These are phyloP conservation scores for Lutraria lutraria DNA, from an alignment of 2,888 invertebrate genomes.

Conservation along the genomic window DNA sequence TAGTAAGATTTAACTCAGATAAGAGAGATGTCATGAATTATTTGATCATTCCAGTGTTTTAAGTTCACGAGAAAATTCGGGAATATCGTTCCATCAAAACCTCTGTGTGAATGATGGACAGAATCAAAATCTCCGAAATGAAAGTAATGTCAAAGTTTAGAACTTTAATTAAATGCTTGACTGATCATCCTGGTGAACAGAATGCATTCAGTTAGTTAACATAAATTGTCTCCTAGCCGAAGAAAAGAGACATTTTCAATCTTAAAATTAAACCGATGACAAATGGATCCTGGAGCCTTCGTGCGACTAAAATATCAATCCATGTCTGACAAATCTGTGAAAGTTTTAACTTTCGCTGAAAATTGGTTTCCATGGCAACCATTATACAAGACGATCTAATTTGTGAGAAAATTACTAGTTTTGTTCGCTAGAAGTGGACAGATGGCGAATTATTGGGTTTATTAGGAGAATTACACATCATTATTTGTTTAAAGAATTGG, in stretches of 20 bases:
- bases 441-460: conserved; percentile 43
- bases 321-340: conserved; percentile 29
- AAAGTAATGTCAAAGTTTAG: conserved; percentile 21
- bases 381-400: conserved; percentile 40
- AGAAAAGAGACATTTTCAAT: conserved; percentile 48
- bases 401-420: conserved; percentile 53
- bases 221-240: not conserved
- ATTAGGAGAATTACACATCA: conserved; percentile 52
- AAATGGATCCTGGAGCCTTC: conserved; percentile 32
- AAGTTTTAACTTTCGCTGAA: conserved; percentile 38
- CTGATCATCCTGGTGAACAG: not conserved
- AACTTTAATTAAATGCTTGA: conserved; percentile 24
- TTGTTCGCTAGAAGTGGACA: conserved; percentile 43
- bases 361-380: conserved; percentile 30
- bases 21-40: not conserved
- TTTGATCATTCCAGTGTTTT: not conserved
- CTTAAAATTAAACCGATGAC: conserved; percentile 48
- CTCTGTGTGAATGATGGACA: not conserved
- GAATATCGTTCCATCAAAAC: not conserved
- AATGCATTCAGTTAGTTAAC: not conserved
- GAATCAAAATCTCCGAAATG: not conserved
- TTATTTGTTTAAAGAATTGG: conserved; percentile 50
- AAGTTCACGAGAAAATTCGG: not conserved
- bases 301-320: conserved; percentile 43
- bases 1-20: not conserved